These are phyloP conservation scores for Coendou prehensilis DNA, from an alignment of 2,797 vertebrate genomes.

Conservation along the genomic window DNA sequence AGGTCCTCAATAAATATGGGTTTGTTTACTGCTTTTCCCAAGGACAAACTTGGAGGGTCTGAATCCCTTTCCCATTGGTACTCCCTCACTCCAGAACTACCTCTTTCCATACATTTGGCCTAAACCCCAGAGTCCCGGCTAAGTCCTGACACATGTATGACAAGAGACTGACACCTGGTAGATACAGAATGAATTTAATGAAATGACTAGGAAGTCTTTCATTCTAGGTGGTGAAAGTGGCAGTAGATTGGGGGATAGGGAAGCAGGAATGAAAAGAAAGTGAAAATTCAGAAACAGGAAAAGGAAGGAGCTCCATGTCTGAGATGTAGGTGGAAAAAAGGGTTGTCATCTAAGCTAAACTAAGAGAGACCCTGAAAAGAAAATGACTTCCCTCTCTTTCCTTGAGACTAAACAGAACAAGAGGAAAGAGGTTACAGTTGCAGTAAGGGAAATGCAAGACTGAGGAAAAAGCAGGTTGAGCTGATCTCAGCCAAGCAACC, in stretches of 20 bases:
- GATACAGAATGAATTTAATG: constrained; percentile 69
- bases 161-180: constrained; percentile 74
- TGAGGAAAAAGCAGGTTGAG: neutral
- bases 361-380: neutral
- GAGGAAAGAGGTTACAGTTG: neutral
- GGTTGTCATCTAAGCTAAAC: neutral
- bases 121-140: neutral
- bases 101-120: neutral
- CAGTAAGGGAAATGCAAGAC: neutral
- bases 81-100: neutral
- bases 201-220: neutral
- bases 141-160: constrained; percentile 28
- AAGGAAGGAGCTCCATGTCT: constrained; percentile 14
- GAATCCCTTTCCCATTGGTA: neutral
- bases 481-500: neutral
- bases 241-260: neutral
- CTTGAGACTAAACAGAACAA: neutral
- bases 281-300: constrained; percentile 12
- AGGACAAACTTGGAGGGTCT: neutral
- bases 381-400: constrained; percentile 17
- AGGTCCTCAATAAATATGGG: constrained; percentile 39
- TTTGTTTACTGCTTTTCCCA: constrained; percentile 30
- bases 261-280: constrained; percentile 18
- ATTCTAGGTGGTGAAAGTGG: neutral
- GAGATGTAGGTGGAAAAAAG: neutral